A percentile compares a stretch with the other conserved stretches of the same genome.
Conservation (phyloP, 2,888 invertebrate species). For the Troides oblongomaculatus region DNA sequence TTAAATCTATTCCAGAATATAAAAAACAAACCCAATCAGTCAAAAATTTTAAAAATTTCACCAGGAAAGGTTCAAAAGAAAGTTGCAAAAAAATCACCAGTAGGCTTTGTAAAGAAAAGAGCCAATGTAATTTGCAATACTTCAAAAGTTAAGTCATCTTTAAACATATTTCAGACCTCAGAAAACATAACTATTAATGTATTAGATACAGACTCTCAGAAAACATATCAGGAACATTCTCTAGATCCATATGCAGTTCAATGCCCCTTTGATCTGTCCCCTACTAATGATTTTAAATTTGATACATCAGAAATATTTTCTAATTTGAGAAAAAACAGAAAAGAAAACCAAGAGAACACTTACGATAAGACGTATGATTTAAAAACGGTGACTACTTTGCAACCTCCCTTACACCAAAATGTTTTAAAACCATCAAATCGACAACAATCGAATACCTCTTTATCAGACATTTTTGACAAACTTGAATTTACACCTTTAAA, state of each 20-base stretch:
- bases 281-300: slow-evolving; percentile 58
- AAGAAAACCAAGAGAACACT: slow-evolving; percentile 53
- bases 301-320: slow-evolving; percentile 69
- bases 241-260: slow-evolving; percentile 43
- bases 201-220: slow-evolving; percentile 55
- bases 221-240: slow-evolving; percentile 47
- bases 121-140: slow-evolving; percentile 56
- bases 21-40: slow-evolving; percentile 51
- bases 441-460: slow-evolving; percentile 44
- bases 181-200: slow-evolving; percentile 47
- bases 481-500: slow-evolving; percentile 69
- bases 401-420: slow-evolving; percentile 43
- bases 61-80: slow-evolving; percentile 70
- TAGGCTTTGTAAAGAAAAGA: slow-evolving; percentile 62
- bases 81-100: slow-evolving; percentile 61
- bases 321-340: slow-evolving; percentile 50
- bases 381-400: slow-evolving; percentile 32
- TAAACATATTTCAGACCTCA: slow-evolving; percentile 49
- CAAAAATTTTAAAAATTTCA: slow-evolving; percentile 59
- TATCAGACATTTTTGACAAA: slow-evolving; percentile 64
- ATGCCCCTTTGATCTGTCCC: slow-evolving; percentile 64
- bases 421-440: slow-evolving; percentile 60
- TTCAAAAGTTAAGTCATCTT: slow-evolving; percentile 52
- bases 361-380: slow-evolving; percentile 55
- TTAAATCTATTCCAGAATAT: slow-evolving; percentile 53